Evolutionary conservation across 2,888 invertebrate species (phyloP).

Genomic region (Hirtodrosophila duncani): DNA sequence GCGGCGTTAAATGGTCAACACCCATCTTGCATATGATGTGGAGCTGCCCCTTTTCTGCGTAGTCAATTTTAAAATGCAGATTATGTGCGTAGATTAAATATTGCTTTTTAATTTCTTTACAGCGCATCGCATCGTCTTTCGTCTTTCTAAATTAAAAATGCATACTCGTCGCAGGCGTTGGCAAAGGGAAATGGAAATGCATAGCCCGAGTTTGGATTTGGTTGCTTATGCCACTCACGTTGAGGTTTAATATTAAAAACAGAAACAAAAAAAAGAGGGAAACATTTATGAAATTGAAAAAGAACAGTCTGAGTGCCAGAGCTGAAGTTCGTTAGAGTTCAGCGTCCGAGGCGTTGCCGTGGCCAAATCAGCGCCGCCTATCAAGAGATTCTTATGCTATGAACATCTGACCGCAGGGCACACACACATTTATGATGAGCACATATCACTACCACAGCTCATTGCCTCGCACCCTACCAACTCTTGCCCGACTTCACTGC

Average conservation of each 20-base stretch:
- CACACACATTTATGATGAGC: too few relatives aligned
- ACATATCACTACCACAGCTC: too few relatives aligned
- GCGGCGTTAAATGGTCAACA: constrained; percentile 74
- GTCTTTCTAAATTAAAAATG: constrained; percentile 46
- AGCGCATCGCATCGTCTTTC: constrained; percentile 16
- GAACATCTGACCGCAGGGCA: too few relatives aligned
- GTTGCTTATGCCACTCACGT: constrained; percentile 56
- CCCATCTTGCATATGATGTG: constrained; percentile 40
- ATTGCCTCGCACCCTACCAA: neutral
- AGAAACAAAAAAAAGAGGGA: constrained; percentile 8
- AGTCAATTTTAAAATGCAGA: constrained; percentile 64
- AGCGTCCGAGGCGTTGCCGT: constrained; percentile 37
- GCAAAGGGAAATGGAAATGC: constrained; percentile 39
- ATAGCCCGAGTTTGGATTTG: constrained; percentile 27
- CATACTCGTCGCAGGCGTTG: constrained; percentile 54
- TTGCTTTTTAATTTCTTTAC: constrained; percentile 65
- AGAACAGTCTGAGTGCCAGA: constrained; percentile 12
- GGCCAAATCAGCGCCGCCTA: constrained; percentile 52
- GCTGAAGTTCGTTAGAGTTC: constrained; percentile 4
- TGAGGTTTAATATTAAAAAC: constrained; percentile 59
- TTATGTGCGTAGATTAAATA: constrained; percentile 72
- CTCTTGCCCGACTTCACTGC: neutral
- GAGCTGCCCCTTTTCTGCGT: constrained; percentile 12
- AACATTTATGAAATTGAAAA: constrained; percentile 49
- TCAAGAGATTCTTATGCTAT: constrained; percentile 39